These are phyloP conservation scores for Diorhabda sublineata DNA, from an alignment of 1,140 invertebrate species.

Conservation along the genomic window DNA sequence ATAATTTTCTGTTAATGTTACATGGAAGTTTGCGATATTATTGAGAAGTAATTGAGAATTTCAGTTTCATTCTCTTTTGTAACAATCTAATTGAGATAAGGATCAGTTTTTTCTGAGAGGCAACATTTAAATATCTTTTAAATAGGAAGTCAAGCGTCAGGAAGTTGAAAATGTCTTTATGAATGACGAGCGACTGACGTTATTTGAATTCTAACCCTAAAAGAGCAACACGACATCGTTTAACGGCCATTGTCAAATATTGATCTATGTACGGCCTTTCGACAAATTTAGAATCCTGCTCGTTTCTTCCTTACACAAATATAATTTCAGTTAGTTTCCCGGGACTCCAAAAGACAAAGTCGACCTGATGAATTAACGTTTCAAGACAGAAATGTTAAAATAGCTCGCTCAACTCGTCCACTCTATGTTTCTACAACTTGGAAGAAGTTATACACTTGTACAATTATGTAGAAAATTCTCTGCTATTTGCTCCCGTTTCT, in stretches of 20 bases:
- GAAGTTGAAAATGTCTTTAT: too few relatives aligned
- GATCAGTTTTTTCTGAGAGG: too few relatives aligned
- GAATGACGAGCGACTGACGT: neutral
- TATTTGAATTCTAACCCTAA: neutral
- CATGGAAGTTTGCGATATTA: too few relatives aligned
- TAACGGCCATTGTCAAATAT: neutral
- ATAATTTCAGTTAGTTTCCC: neutral
- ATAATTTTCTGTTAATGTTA: too few relatives aligned
- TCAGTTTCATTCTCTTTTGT: too few relatives aligned
- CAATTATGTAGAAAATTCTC: neutral
- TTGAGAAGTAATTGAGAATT: too few relatives aligned
- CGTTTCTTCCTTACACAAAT: neutral
- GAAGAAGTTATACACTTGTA: conserved; percentile 1
- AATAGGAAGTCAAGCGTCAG: too few relatives aligned
- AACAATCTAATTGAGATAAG: too few relatives aligned
- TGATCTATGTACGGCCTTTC: neutral
- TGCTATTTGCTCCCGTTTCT: neutral
- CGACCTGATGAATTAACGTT: conserved; percentile 1
- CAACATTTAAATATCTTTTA: too few relatives aligned
- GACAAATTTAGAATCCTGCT: neutral
- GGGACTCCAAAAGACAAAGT: neutral
- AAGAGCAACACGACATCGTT: neutral
- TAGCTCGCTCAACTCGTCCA: neutral
- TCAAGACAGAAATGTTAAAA: neutral
- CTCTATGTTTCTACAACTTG: neutral